Conservation (phyloP, 2,113 vertebrate species). For the Odocoileus hemionus region DNA sequence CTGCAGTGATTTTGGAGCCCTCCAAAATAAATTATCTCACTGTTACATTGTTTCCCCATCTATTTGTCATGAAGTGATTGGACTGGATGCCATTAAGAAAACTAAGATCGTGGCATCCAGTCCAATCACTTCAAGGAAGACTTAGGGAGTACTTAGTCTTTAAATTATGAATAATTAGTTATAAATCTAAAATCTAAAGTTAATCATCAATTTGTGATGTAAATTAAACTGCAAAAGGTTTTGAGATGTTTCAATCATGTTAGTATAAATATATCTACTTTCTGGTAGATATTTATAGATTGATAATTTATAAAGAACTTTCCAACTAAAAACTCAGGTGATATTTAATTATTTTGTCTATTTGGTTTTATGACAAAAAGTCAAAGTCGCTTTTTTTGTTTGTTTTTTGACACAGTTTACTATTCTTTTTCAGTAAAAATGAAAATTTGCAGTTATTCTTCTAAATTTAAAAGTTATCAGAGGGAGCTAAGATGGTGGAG, state of each 20-base stretch:
- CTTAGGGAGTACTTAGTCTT: background rate
- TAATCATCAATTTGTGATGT: background rate
- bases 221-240: background rate
- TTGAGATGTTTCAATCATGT: background rate
- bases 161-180: background rate
- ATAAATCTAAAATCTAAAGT: background rate
- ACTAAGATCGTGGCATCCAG: background rate
- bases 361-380: background rate
- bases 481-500: too few relatives aligned
- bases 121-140: background rate
- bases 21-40: background rate
- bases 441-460: background rate
- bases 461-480: background rate
- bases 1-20: background rate
- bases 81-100: background rate
- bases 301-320: background rate
- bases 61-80: background rate
- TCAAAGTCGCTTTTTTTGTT: background rate
- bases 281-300: background rate
- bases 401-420: background rate
- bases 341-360: background rate
- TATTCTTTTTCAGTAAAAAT: background rate
- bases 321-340: background rate
- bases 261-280: background rate
- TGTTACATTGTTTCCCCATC: background rate